Conservation (phyloP, 2,888 invertebrate species). For the Autographa pulchrina region DNA sequence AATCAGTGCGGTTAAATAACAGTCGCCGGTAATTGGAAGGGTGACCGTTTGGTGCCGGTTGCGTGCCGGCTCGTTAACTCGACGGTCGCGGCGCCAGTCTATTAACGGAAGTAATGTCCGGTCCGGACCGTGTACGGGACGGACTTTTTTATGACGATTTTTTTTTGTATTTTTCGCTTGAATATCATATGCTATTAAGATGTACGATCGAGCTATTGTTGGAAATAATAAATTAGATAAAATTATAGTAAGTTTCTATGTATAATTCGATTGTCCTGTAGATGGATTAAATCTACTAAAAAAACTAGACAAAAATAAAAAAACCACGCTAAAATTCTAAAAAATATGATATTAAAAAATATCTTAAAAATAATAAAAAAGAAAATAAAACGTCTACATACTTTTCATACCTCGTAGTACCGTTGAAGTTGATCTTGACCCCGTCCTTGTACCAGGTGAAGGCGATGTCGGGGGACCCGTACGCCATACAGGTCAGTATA, state of each 20-base stretch:
- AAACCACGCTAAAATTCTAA: neutral
- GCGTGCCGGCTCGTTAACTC: slow-evolving; percentile 21
- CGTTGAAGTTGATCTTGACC: slow-evolving; percentile 92
- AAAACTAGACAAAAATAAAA: neutral
- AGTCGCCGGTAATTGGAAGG: slow-evolving; percentile 48
- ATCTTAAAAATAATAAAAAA: slow-evolving; percentile 2
- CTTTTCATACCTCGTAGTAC: slow-evolving; percentile 90
- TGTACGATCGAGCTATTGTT: too few relatives aligned
- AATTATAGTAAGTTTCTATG: too few relatives aligned
- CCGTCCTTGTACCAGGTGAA: slow-evolving; percentile 96
- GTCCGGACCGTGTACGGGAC: neutral
- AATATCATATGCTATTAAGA: too few relatives aligned
- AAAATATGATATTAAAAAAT: neutral
- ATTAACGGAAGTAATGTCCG: slow-evolving; percentile 4
- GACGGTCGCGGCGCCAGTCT: slow-evolving; percentile 7
- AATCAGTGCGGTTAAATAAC: slow-evolving; percentile 40
- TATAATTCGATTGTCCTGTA: too few relatives aligned
- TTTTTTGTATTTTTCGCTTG: neutral
- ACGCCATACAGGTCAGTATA: slow-evolving; percentile 93
- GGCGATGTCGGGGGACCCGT: slow-evolving; percentile 92
- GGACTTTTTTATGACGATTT: neutral
- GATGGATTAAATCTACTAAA: too few relatives aligned
- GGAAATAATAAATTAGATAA: too few relatives aligned
- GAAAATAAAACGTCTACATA: slow-evolving; percentile 1
- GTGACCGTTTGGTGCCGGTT: slow-evolving; percentile 21